A percentile compares a stretch with the other conserved stretches of the same genome.
Conservation (phyloP, 2,797 vertebrate species). For the Alectoris magna region DNA sequence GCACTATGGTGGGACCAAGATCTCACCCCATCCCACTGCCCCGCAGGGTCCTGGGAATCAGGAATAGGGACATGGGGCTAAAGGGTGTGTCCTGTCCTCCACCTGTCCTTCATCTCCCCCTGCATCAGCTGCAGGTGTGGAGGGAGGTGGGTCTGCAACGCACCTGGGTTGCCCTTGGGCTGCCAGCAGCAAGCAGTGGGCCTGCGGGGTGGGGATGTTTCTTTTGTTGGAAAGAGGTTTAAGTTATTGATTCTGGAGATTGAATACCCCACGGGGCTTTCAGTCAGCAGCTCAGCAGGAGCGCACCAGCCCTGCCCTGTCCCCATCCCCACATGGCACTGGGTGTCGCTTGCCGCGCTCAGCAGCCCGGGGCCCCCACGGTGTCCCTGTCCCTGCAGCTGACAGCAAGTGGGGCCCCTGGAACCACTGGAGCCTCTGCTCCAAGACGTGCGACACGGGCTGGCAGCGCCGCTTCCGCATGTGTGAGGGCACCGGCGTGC, state of each 20-base stretch:
- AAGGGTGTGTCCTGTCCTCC: neutral
- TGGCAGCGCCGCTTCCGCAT: constrained; percentile 96
- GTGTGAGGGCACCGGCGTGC: constrained; percentile 90
- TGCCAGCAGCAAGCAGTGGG: neutral
- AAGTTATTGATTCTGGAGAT: neutral
- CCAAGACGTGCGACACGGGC: constrained; percentile 95
- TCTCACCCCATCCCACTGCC: neutral
- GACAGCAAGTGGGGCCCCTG: constrained; percentile 96
- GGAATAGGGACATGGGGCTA: rapidly evolving
- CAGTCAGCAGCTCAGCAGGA: rapidly evolving
- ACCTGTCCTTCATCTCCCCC: neutral
- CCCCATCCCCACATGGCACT: rapidly evolving
- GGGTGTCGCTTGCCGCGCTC: rapidly evolving
- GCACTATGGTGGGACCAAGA: neutral
- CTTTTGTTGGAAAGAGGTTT: neutral
- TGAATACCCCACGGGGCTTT: neutral
- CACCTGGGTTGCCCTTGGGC: neutral
- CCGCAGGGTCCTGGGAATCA: neutral
- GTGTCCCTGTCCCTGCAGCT: constrained; percentile 65
- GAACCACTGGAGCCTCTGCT: constrained; percentile 97
- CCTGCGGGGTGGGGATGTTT: neutral
- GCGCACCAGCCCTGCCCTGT: neutral
- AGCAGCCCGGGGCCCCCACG: neutral
- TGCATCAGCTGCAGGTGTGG: rapidly evolving
- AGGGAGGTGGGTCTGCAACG: neutral